Base-by-base conservation (phyloP, 2,113 vertebrate genomes). In the Collichthys lucidus region DNA sequence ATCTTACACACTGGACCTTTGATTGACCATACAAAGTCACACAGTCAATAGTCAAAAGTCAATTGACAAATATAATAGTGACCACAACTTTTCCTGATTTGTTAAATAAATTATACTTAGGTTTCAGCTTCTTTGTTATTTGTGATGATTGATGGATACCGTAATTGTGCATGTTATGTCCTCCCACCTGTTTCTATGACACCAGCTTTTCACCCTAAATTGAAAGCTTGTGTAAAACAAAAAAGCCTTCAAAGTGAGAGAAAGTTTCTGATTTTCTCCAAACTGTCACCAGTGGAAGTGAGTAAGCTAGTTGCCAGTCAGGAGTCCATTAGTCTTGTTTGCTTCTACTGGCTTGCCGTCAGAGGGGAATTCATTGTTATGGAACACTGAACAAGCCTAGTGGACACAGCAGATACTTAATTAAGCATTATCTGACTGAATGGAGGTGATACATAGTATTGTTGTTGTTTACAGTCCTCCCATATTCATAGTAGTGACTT, bases 321-420 rank as follows among this genome's bases (percentile, higher is more conserved):
- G 26, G 47, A 24, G 44, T 46, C 59, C 40, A 26, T 5, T 35
- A 26, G 75, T 55, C 19, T 35, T 42, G 56, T 67, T 72, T 42
- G 61, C 22, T 22, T 20, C n/a, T 74, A 52, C 29, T 71, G 49
- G 62, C 16, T 46, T 84, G 67, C 8, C 11, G 59, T 82, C 57
- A 57, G 69, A 80, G 90, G 85, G 63, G 63, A 85, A 79, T 49
- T 61, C 56, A 88, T 93, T 94, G 94, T 95, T 91, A 86, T 78
- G 86, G 84, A 84, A 90, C 92, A 94, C 88, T 90, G 90, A 93
- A 89, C 20, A 10, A 82, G 89, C 52, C 29, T 53, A 74, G 78
- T 63, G 74, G 70, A 74, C 79, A 78, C 15, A 59, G 67, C 56
- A 69, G 79, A 63, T 64, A 64, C 68, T 72, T 75, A 62, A 63